These are phyloP conservation scores for Varanus salvator DNA, from an alignment of 2,113 vertebrate genomes.

Conservation along the genomic window DNA sequence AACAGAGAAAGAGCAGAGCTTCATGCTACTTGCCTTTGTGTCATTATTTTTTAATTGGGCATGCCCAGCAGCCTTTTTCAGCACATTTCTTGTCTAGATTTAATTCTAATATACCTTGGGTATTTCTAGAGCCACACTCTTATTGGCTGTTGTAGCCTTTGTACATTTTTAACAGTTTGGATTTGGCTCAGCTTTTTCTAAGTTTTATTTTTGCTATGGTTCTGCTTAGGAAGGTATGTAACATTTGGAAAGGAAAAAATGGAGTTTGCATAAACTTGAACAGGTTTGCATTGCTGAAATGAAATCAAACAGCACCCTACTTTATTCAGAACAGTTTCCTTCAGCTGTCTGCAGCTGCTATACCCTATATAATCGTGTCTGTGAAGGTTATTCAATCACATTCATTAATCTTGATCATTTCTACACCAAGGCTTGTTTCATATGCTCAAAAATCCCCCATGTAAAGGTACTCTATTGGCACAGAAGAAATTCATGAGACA, in stretches of 20 bases:
- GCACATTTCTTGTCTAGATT: not conserved
- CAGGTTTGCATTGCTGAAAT: not conserved
- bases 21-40: not conserved
- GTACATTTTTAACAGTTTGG: not conserved
- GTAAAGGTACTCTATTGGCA: not conserved
- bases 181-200: not conserved
- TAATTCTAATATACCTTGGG: not conserved
- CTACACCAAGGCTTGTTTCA: not conserved
- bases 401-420: not conserved
- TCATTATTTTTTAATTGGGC: not conserved
- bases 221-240: not conserved
- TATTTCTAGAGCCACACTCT: not conserved
- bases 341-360: not conserved
- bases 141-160: not conserved
- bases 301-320: not conserved
- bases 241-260: not conserved
- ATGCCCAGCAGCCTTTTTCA: not conserved
- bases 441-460: not conserved
- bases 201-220: not conserved
- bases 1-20: not conserved
- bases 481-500: not conserved
- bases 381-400: not conserved
- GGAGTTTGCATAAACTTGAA: not conserved
- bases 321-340: not conserved
- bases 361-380: not conserved